Conservation (phyloP, 2,797 vertebrate genomes). For the Poeciliopsis paucimaculata region DNA sequence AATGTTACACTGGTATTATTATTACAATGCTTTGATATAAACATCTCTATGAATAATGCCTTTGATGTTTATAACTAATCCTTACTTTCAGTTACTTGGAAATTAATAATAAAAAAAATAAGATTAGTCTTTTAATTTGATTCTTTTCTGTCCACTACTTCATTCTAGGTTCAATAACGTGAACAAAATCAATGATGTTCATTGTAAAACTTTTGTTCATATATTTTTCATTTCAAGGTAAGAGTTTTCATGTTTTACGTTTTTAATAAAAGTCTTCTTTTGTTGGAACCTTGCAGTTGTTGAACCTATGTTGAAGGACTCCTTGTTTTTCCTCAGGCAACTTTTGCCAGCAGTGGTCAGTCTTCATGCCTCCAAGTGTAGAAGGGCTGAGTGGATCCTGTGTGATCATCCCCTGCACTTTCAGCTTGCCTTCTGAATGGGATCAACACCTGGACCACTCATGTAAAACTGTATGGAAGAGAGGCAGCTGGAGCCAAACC, state of each 20-base stretch:
- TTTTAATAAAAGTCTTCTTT: background rate
- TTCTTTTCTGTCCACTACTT: background rate
- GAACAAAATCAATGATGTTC: conserved; percentile 46
- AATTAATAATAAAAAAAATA: background rate
- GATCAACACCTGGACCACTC: conserved; percentile 48
- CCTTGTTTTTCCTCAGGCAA: conserved; percentile 36
- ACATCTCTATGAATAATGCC: background rate
- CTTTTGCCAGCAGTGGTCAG: conserved; percentile 46
- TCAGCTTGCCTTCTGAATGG: conserved; percentile 34
- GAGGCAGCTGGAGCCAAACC: conserved; percentile 35
- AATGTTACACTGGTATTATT: background rate
- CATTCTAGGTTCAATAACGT: conserved; percentile 10
- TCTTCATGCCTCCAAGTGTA: conserved; percentile 54
- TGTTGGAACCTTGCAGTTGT: background rate
- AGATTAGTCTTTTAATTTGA: background rate
- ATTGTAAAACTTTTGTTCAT: conserved; percentile 42
- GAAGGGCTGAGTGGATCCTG: conserved; percentile 68
- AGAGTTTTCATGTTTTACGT: background rate
- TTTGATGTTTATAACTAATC: background rate
- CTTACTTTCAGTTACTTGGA: background rate
- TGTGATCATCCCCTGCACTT: conserved; percentile 66
- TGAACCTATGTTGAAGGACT: background rate
- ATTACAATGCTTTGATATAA: background rate
- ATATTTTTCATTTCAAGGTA: conserved; percentile 64
- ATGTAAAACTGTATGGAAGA: conserved; percentile 69